Evolutionary conservation across 2,113 vertebrate species (phyloP), one percentile per base, ranked within the genome.

Genomic region (Cygnus buccinator): DNA sequence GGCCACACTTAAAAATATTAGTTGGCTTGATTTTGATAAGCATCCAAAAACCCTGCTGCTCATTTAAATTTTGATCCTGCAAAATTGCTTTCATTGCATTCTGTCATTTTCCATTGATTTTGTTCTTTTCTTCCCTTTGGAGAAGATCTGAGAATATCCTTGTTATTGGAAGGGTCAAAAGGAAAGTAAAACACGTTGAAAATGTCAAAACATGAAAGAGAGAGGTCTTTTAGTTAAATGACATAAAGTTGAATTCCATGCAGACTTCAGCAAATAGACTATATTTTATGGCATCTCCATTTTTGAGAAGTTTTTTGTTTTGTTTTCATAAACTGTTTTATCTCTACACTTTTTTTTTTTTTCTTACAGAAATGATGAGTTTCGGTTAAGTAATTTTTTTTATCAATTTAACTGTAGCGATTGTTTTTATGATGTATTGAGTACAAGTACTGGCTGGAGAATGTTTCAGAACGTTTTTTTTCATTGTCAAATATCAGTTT

Each of bases 51-150:
- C 19, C 39, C 39, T 75, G 9, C 39, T 89, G 52, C 65, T 93
- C 57, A 92, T 96, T 91, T 89, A 57, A 81, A 90, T 94, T 89
- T 95, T 90, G 88, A 92, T 91, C 39, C 33, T 89, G 33, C 26
- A 86, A 90, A 95, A 81, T 75, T 90, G 65, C 92, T 96, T 95
- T 87, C 88, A 57, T 87, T 70, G 92, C 90, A 93, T 92, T 94
- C 79, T 94, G 92, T 93, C 86, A 94, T 78, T 93, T 94, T 75
- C 31, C 61, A 92, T 93, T 90, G 92, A 93, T 94, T 94, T 85
- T 85, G 29, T 41, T 14, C 12, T 41, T 3, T 13, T 4, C 44
- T 41, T 41, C 29, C 4, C 25, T 93, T 83, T 57, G 29, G 43
- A 78, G 65, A 75, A 90, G 8, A 25, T 71, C 61, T 92, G 57